phyloP scores from a whole-genome alignment of 2,888 invertebrate species.

The Autographa pulchrina region DNA sequence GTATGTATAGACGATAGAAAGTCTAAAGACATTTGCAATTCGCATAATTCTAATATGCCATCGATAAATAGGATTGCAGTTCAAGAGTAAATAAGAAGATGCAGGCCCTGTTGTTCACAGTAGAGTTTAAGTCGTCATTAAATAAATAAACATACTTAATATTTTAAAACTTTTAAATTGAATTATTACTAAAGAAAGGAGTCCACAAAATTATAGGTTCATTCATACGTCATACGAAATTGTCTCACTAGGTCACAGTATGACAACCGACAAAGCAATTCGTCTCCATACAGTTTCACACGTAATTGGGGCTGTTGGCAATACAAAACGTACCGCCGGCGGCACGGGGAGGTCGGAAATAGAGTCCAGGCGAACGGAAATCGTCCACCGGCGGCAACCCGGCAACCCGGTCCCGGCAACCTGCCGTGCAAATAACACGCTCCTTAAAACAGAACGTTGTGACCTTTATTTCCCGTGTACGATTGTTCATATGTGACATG shows the following conservation, averaged over 20 bases:
- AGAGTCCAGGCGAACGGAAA: slow-evolving; percentile 69
- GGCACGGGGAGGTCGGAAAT: slow-evolving; percentile 65
- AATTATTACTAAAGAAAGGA: no score
- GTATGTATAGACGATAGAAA: neutral
- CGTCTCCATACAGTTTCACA: slow-evolving; percentile 27
- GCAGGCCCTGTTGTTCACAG: no score
- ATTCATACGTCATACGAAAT: neutral
- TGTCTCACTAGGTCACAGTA: neutral
- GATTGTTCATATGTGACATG: neutral
- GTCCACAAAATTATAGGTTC: no score
- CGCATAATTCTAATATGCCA: no score
- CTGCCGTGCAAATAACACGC: slow-evolving; percentile 47
- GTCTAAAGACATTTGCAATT: neutral
- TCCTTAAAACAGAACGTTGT: slow-evolving; percentile 18
- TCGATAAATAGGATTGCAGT: no score
- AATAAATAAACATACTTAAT: no score
- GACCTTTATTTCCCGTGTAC: slow-evolving; percentile 32
- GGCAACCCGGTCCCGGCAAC: slow-evolving; percentile 26
- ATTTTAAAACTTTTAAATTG: no score
- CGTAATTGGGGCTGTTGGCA: slow-evolving; percentile 40
- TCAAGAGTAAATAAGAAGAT: no score
- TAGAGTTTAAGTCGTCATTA: no score
- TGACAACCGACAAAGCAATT: slow-evolving; percentile 15
- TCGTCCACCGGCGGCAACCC: slow-evolving; percentile 63
- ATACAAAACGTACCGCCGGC: slow-evolving; percentile 43